Evolutionary conservation across 2,113 vertebrate genomes (phyloP).

Genomic region (Polypterus bichir): DNA sequence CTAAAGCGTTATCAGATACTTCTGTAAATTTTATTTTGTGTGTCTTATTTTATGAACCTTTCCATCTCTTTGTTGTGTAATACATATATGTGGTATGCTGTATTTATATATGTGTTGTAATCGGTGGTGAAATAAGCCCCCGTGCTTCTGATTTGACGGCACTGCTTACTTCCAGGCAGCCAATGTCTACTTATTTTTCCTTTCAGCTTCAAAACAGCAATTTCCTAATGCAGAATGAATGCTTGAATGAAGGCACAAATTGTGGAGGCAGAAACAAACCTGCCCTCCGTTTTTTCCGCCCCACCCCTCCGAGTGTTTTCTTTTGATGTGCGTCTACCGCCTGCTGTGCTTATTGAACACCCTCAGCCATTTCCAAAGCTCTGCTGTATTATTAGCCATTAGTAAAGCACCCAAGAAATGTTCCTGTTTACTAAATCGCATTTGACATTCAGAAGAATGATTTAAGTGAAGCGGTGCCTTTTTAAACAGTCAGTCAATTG

Average conservation of each 20-base stretch:
- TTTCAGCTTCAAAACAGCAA: too few species aligned
- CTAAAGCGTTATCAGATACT: too few species aligned
- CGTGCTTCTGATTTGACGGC: too few species aligned
- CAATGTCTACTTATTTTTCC: too few species aligned
- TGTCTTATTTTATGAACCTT: too few species aligned
- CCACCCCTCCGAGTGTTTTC: conserved; percentile 1
- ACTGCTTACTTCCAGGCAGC: too few species aligned
- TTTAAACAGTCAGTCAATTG: background rate
- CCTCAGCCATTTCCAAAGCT: conserved; percentile 3
- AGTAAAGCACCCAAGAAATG: conserved; percentile 7
- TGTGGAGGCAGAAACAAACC: conserved; percentile 3
- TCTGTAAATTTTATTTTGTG: too few species aligned
- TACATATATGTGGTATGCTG: too few species aligned
- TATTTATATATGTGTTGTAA: too few species aligned
- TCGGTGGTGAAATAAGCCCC: too few species aligned
- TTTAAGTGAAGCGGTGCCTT: background rate
- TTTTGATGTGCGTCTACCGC: conserved; percentile 6
- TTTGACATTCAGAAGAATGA: background rate
- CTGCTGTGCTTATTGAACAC: conserved; percentile 14
- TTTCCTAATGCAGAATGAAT: background rate
- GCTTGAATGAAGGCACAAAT: background rate
- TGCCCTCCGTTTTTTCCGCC: background rate
- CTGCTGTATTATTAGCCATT: conserved; percentile 11
- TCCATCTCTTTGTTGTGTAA: too few species aligned
- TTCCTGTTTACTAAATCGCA: conserved; percentile 4